phyloP scores from a whole-genome alignment of 1,140 invertebrate genomes.

The Drosophila albomicans region DNA sequence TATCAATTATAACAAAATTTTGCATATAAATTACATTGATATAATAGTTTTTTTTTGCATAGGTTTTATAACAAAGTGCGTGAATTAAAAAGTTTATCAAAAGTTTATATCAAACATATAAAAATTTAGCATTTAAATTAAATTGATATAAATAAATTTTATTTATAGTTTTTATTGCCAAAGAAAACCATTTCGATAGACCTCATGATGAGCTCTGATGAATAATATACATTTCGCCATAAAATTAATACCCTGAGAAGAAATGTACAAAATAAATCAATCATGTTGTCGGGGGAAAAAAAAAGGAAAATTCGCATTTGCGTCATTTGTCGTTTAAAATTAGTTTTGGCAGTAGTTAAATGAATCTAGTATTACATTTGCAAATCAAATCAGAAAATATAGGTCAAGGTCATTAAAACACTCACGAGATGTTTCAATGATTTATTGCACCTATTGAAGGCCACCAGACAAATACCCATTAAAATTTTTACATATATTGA shows the following conservation, averaged over 20 bases:
- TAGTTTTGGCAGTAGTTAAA: slow-evolving; percentile 24
- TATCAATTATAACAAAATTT: no score
- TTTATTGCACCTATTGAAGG: slow-evolving; percentile 17
- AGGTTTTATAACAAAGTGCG: neutral
- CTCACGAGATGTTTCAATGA: slow-evolving; percentile 27
- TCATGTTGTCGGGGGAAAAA: neutral
- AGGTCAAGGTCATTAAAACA: slow-evolving; percentile 59
- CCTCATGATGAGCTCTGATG: neutral
- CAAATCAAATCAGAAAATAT: slow-evolving; percentile 32
- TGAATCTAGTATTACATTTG: slow-evolving; percentile 23
- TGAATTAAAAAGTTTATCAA: neutral
- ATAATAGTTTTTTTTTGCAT: no score
- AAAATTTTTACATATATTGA: neutral
- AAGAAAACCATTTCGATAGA: neutral
- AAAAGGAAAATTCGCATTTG: slow-evolving; percentile 2
- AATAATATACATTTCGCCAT: neutral
- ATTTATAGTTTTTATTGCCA: slow-evolving; percentile 1
- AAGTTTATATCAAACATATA: neutral
- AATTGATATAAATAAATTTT: neutral
- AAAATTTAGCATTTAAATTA: neutral
- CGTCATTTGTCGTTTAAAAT: slow-evolving; percentile 24
- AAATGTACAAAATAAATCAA: slow-evolving; percentile 12
- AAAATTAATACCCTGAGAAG: slow-evolving; percentile 1
- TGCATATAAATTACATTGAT: no score
- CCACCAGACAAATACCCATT: slow-evolving; percentile 1